Evolutionary conservation across 2,113 vertebrate species (phyloP), one percentile per base, ranked within the genome.

Genomic region (Siniperca chuatsi): DNA sequence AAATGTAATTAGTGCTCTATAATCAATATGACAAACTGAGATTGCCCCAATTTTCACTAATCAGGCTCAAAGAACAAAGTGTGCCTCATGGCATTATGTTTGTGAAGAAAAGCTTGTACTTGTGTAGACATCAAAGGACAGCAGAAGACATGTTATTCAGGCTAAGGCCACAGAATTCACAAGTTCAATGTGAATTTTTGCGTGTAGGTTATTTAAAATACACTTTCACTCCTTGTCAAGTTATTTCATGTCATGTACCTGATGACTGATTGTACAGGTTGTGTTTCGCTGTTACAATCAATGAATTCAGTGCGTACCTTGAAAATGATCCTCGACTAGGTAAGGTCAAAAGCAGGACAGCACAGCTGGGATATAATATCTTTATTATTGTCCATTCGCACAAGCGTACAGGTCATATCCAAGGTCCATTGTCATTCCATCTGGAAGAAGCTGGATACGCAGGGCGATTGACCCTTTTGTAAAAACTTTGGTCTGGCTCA

Each of bases 301-400:
- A 21, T 57, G 3, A n/a, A 57, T 57, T n/a, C 55, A 58, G 23
- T n/a, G 57, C 25, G 15, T 12, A 60, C 21, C 54, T 23, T n/a
- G 54, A 55, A n/a, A 9, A 21, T n/a, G 21, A 21, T 54, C 50
- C 29, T 29, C 29, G 29, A 29, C 29, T 37, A 65, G 4, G 25
- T 37, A 9, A 83, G 20, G 25, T 73, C 33, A 79, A 57, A 55
- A 7, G 46, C 55, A 68, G 70, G 16, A 23, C 20, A 67, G 25
- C 52, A 57, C 25, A 62, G 50, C 55, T 67, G 78, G 80, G 84
- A 67, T 92, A 78, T 81, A 93, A 87, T 91, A 92, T 93, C 85
- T 97, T 98, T 98, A 97, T 97, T 97, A 89, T 89, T 93, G 92
- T 95, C 96, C 94, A 93, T 93, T 95, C 91, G 94, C 95, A 97